A percentile compares a stretch with the other conserved stretches of the same genome.
Conservation (phyloP, 2,888 invertebrate genomes). For the Adelognathus sp. region DNA sequence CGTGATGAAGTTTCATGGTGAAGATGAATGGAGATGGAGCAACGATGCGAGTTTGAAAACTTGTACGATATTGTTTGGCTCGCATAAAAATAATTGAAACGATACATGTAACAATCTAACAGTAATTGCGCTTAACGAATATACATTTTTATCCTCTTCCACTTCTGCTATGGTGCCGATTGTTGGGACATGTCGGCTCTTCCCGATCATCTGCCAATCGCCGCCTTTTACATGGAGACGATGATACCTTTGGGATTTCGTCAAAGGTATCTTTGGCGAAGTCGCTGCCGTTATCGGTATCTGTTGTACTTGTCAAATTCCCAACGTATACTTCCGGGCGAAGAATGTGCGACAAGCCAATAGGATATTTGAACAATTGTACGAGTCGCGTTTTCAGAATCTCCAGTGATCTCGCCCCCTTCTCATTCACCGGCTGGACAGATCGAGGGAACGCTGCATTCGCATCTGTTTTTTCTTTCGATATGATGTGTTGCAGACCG, state of each 20-base stretch:
- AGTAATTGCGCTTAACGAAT: not conserved
- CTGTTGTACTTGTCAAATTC: not conserved
- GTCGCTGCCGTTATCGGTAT: not conserved
- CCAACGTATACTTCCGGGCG: constrained; percentile 7
- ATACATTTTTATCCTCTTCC: not conserved
- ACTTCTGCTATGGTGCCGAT: not conserved
- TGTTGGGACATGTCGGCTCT: not conserved
- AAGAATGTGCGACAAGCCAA: constrained; percentile 69
- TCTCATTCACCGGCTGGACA: not conserved
- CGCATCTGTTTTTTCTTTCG: not conserved
- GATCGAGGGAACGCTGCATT: not conserved
- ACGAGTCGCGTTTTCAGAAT: constrained; percentile 69
- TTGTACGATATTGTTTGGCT: not conserved
- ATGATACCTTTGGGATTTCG: not conserved
- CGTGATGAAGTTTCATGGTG: not conserved
- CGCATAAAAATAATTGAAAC: not conserved
- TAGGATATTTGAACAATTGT: constrained; percentile 74
- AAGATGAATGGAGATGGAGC: not conserved
- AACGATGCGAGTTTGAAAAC: not conserved
- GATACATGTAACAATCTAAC: not conserved
- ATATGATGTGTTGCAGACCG: constrained; percentile 56
- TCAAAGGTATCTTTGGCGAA: not conserved
- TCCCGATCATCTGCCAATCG: not conserved
- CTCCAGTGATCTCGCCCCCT: not conserved
- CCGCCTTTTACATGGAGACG: constrained; percentile 1